Base-by-base conservation (phyloP, 2,888 invertebrate genomes). In the Drosophila paucipuncta region DNA sequence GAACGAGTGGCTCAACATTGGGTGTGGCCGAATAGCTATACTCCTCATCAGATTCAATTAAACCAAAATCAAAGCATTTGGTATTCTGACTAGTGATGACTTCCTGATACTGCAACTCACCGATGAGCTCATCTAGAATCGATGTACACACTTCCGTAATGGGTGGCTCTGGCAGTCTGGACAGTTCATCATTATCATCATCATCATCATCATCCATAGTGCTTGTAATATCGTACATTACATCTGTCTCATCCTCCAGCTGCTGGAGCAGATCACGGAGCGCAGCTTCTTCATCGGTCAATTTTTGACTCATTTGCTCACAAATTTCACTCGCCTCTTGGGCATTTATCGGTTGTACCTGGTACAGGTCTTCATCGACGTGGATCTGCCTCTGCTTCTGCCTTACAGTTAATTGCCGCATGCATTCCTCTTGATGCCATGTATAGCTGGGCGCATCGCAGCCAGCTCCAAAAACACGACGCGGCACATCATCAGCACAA, bases 11-110 rank as follows among this genome's bases (percentile, higher is more conserved):
- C 6, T 69, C 78, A 3, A 68, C 73, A 4, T 78, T 72, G 4
- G 82, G 72, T 0, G 70, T 58, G 0, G 65, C 58, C 7, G 80
- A 80, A 39, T 83, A 89, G 33, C 79, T 89, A 28, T 73, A 79
- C 35, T 91, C 91, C 2, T 91, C 90, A 52, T 88, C 86, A 5
- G 86, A 87, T 59, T 88, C 89, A 22, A 87, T 82, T 5, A 65
- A 62, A 0, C 79, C 83, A 37, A 92, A 88, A 16, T 84, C 73
- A 49, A 80, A 84, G 39, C 69, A 74, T 37, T 79, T 85, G 0
- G 13, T n/a, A 82, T 61, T 80, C 25, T 66, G 11, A 3, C 35
- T 55, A 11, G 41, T 58, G 35, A 59, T 76, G 5, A 35, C 31
- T 33, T 57, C 74, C n/a, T 65, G 69, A 49, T 61, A 76, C 22